Base-by-base conservation (phyloP, 2,113 vertebrate species). In the Rhinichthys klamathensis region DNA sequence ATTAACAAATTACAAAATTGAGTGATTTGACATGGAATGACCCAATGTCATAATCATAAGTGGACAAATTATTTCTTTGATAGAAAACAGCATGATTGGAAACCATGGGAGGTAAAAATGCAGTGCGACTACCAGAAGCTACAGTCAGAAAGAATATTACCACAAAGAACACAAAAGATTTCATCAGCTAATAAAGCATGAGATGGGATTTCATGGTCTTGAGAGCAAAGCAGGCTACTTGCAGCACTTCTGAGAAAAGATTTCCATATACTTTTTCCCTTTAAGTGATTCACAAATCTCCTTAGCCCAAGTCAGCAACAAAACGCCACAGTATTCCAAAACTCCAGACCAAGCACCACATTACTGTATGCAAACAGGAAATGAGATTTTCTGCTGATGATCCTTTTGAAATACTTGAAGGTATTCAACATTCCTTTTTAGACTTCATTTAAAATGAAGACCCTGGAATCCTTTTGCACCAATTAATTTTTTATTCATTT, bases 181-280 rank as follows among this genome's bases (percentile, higher is more conserved):
- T 83, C 46, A 83, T 60, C 82, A 83, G 49, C 49, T 60, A 83
- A 82, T 60, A 75, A 78, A 84, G 74, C 60, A 21, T 51, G 73
- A 65, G 73, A 84, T 67, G 46, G 63, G 83, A 84, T 77, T 84
- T 77, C 61, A 69, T 74, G 38, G 35, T 61, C 82, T 83, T 72
- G 69, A 74, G 56, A 74, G 70, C 69, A 83, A 63, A 78, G 73
- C 18, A 78, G 35, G 35, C 49, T 25, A 23, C 63, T 38, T 3
- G 44, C 21, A 75, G 21, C 56, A 7, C 25, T 46, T 77, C 49
- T 12, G 23, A 49, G 32, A 23, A 49, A 60, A 73, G 1, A 38
- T 16, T 38, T 46, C 60, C 60, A 76, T 46, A 72, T 65, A 23
- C 27, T 15, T 76, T 35, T 76, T 38, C 35, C 30, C 60, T 49